phyloP scores from a whole-genome alignment of 2,797 vertebrate genomes.

The Pseudopleuronectes americanus region DNA sequence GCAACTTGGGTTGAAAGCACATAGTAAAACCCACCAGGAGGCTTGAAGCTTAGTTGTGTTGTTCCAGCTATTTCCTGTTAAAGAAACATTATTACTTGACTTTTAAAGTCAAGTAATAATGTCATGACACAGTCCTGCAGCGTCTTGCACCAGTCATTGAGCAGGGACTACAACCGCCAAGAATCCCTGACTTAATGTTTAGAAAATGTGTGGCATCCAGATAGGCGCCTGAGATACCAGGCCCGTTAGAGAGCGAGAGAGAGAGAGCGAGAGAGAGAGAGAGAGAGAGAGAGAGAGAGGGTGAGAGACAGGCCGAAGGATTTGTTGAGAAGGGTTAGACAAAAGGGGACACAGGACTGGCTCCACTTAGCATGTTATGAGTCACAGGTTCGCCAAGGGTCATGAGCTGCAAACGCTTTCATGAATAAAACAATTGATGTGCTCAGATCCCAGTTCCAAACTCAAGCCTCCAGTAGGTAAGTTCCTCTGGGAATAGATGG shows the following conservation, averaged over 20 bases:
- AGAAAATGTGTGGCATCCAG: constrained; percentile 75
- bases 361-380: constrained; percentile 64
- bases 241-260: constrained; percentile 27
- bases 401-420: constrained; percentile 53
- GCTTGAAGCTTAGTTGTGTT: no score
- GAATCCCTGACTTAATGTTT: constrained; percentile 70
- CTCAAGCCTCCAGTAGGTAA: constrained; percentile 39
- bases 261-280: constrained; percentile 13
- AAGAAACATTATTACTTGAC: no score
- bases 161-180: constrained; percentile 45
- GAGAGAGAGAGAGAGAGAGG: constrained; percentile 10
- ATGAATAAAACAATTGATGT: constrained; percentile 73
- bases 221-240: constrained; percentile 69
- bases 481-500: constrained; percentile 40
- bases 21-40: no score
- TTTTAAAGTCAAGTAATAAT: constrained; percentile 11
- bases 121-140: constrained; percentile 27
- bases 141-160: constrained; percentile 3
- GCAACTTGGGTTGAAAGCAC: not conserved
- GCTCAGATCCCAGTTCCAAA: constrained; percentile 44
- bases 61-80: no score
- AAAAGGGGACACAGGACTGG: constrained; percentile 30
- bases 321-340: constrained; percentile 43
- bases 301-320: constrained; percentile 35
- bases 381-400: constrained; percentile 69